Evolutionary conservation across 1,140 invertebrate genomes (phyloP), one percentile per base, ranked within the genome.

Genomic region (Phenacoccus solenopsis): DNA sequence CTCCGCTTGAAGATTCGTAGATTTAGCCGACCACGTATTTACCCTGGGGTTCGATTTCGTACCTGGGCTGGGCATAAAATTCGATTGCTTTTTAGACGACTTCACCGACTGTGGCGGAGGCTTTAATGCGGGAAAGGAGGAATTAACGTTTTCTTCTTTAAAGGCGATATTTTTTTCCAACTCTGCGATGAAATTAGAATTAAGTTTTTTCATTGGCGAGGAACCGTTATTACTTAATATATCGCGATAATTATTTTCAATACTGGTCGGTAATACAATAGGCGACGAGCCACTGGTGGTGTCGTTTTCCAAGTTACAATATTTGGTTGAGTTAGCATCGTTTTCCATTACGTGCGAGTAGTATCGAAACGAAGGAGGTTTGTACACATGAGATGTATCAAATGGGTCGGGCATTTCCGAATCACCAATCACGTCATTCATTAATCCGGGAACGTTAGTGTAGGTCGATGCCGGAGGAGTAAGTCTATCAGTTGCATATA

Each of bases 151-250:
- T 20, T 81, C 78, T 67, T 86, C 83, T 64, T 80, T 81, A 30
- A 80, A 78, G 0, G 81, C 82, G 25, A 87, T 76, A 72, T 82
- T 83, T 72, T 86, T 86, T 74, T 87, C 85, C 56, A 87, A 74
- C 72, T 86, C 85, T 0, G 82, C 82, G 5, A 86, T 78, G 67
- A 87, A 86, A 1, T 77, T 79, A 0, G 82, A 77, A 74, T 86
- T 84, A n/a, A 85, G 72, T 72, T 80, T 82, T 13, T 78, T 78
- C 30, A 32, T 32, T 10, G 38, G 4, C 38, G 38, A 3, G 0
- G 76, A 28, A 21, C 59, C 64, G 49, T 64, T 68, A 30, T 71
- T 70, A 16, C 0, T n/a, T n/a, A n/a, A n/a, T n/a, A n/a, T n/a
- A n/a, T 10, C 59, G 10, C 21, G 10, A 16, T 25, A 25, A 9